Conservation (phyloP, 2,113 vertebrate genomes). For the Gallinago jamesoni region DNA sequence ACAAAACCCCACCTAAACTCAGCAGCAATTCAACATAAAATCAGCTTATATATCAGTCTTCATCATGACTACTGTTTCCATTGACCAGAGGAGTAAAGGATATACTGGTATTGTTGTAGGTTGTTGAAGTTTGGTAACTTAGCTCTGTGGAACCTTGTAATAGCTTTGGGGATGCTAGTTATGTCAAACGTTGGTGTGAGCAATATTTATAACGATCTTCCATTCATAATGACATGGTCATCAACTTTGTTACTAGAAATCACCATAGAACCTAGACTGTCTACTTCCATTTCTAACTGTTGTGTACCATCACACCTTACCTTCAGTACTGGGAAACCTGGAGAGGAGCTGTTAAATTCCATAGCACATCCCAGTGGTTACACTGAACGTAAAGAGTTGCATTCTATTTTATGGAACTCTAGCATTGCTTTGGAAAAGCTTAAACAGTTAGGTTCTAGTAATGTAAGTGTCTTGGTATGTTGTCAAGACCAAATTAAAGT, state of each 20-base stretch:
- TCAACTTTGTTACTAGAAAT: background rate
- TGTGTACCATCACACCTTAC: background rate
- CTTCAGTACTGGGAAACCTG: background rate
- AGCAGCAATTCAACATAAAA: background rate
- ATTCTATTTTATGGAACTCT: background rate
- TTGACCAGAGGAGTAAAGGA: background rate
- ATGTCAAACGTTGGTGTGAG: background rate
- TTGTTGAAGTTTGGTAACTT: background rate
- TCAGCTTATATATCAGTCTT: background rate
- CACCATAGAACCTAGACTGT: background rate
- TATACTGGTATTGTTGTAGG: background rate
- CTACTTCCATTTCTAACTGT: background rate
- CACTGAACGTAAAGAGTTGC: background rate
- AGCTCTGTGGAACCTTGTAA: background rate
- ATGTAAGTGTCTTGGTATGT: background rate
- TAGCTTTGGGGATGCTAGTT: background rate
- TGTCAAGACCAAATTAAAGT: background rate
- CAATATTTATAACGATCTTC: background rate
- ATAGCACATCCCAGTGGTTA: background rate
- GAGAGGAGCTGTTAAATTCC: background rate
- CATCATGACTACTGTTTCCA: background rate
- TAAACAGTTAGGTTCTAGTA: background rate
- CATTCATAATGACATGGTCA: background rate
- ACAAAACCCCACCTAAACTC: background rate
- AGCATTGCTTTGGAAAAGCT: background rate